Base-by-base conservation (phyloP, 2,888 invertebrate species). In the Noctua comes region DNA sequence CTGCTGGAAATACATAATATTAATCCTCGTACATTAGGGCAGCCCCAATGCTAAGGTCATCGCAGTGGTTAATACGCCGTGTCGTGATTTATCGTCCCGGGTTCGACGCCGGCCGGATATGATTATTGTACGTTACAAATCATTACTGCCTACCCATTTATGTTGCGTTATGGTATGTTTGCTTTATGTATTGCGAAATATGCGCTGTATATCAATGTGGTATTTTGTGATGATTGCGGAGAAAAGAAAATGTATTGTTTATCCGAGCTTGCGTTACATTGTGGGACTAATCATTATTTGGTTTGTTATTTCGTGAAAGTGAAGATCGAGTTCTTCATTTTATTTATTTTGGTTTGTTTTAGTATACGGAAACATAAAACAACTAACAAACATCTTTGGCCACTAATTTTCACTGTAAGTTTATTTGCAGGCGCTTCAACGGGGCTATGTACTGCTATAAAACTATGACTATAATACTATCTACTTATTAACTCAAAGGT, bases 51-150 rank as follows among this genome's bases (percentile, higher is more conserved):
- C 86, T 82, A 85, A 86, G 91, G 87, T 90, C 89, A 87, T 84
- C 84, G 80, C 81, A 80, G 83, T 86, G 86, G 84, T 88, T 90
- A 90, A 90, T 87, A 86, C 82, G 86, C 83, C 86, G 89, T 86
- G 84, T 77, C 88, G 84, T 91, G 89, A 91, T 90, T 90, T 90
- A 91, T 87, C 36, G 85, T 62, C 84, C 83, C 75, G 86, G 78
- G 84, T 85, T 88, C 83, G 83, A 87, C 83, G 80, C 79, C 76
- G 77, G 73, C 82, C 79, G 87, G 87, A 88, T 86, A 85, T 88
- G 88, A 88, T 88, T 88, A 88, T 88, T 88, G 87, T 83, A 81
- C 83, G 87, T 79, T 81, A 88, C 88, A 88, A 88, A 88, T 88
- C 83, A 83, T 83, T 80, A 83, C 84, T 86, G 80, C 81, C 77